Evolutionary conservation across 1,140 invertebrate species (phyloP).

Genomic region (Limonius californicus): DNA sequence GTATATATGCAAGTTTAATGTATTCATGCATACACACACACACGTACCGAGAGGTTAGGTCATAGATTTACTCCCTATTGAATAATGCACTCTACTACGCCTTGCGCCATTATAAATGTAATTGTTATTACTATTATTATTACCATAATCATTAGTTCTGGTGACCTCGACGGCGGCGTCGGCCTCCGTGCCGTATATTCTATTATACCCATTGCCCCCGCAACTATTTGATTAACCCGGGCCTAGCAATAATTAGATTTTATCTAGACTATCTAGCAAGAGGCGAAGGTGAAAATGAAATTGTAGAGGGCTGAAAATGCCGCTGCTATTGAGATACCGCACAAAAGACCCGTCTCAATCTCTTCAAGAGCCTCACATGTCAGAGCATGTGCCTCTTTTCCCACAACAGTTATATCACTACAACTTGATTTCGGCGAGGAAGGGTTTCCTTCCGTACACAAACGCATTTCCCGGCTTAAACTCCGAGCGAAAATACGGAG

Average conservation of each 20-base stretch:
- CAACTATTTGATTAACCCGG: neutral
- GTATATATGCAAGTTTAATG: slow-evolving; percentile 2
- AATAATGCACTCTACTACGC: neutral
- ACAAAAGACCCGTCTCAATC: slow-evolving; percentile 11
- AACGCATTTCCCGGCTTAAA: too few relatives aligned
- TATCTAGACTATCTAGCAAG: slow-evolving; percentile 7
- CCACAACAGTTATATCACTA: neutral
- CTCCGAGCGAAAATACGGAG: too few relatives aligned
- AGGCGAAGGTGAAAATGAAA: slow-evolving; percentile 12
- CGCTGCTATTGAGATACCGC: slow-evolving; percentile 4
- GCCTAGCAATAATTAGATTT: slow-evolving; percentile 1
- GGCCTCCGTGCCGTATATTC: too few relatives aligned
- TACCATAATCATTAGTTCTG: neutral
- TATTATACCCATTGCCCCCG: neutral
- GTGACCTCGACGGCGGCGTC: too few relatives aligned
- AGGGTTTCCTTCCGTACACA: neutral
- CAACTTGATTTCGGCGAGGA: neutral
- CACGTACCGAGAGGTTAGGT: too few relatives aligned
- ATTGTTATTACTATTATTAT: neutral
- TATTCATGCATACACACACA: neutral
- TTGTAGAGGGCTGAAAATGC: slow-evolving; percentile 7
- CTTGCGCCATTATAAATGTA: too few relatives aligned
- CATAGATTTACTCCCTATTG: neutral
- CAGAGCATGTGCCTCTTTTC: slow-evolving; percentile 6
- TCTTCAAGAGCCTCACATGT: slow-evolving; percentile 3